Base-by-base conservation (phyloP, 2,888 invertebrate species). In the Tribolium freemani region DNA sequence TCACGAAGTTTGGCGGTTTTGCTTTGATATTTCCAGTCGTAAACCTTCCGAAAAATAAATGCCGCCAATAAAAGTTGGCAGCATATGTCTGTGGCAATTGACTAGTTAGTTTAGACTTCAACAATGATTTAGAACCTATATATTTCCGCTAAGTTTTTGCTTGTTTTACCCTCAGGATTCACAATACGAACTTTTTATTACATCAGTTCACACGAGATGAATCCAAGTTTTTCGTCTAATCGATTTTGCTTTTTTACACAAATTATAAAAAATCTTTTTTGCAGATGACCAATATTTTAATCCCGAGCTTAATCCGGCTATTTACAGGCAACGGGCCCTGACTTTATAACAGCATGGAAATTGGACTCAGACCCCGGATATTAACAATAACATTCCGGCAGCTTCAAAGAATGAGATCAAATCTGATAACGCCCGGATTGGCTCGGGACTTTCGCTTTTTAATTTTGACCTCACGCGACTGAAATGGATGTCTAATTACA, bases 61-160 rank as follows among this genome's bases (percentile, higher is more conserved):
- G 60, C 48, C 26, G 11, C 16, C 50, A 63, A 63, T 50, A 63
- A 63, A 63, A 63, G 45, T 60, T 60, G 60, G 56, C 66, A 38
- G 66, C 66, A 66, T 54, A 56, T 56, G 66, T 66, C 66, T 66
- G 44, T 31, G 44, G 45, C 64, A 64, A 66, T 66, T 54, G 66
- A 56, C 66, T 57, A 64, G 53, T 53, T 53, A 54, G 64, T 64
- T 63, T 56, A 67, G 57, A 67, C 56, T 66, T 54, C 48, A 30
- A 26, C 67, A 48, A 57, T 67, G 67, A 67, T 67, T 67, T 67
- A 67, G 67, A 67, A 21, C 67, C n/a, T 45, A 54, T 56, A 67
- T 67, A 44, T 66, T 31, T 51, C 45, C 10, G 10, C 46, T 5
- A 46, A 67, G 46, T 67, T 67, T 64, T 48, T 46, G 46, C 45